phyloP scores from a whole-genome alignment of 2,797 vertebrate genomes.

The Sorex maritimensis region DNA sequence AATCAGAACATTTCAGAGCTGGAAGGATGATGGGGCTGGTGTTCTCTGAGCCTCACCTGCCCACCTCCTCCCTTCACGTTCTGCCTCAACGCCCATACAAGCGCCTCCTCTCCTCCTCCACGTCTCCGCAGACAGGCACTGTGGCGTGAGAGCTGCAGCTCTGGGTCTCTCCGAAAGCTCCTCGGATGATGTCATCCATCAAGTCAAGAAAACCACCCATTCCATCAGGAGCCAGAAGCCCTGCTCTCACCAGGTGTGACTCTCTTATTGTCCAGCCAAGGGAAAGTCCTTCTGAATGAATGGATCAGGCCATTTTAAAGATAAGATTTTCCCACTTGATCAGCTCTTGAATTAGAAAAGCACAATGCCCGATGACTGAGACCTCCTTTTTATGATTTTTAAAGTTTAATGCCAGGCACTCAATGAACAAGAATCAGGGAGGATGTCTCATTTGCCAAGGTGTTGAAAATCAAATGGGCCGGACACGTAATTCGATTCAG shows the following conservation, averaged over 20 bases:
- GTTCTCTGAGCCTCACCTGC: neutral
- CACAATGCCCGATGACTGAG: neutral
- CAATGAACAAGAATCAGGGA: too few relatives aligned
- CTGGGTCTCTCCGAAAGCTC: neutral
- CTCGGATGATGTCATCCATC: neutral
- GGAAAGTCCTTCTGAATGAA: neutral
- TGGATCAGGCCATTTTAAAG: neutral
- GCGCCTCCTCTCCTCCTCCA: neutral
- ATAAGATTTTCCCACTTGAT: neutral
- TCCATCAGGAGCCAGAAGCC: neutral
- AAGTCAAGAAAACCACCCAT: neutral
- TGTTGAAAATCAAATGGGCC: too few relatives aligned
- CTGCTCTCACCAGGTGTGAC: neutral
- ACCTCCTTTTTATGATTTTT: neutral
- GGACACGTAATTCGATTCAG: too few relatives aligned
- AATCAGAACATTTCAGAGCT: neutral
- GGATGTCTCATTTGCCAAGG: too few relatives aligned
- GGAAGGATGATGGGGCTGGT: neutral
- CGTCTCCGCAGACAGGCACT: neutral
- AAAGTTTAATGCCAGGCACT: neutral
- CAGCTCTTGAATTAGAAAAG: neutral
- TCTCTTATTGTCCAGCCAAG: neutral
- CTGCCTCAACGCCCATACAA: neutral
- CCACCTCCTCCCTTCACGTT: too few relatives aligned
- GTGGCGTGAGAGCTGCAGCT: accelerated